phyloP scores from a whole-genome alignment of 2,797 vertebrate genomes.

The Lacerta agilis region DNA sequence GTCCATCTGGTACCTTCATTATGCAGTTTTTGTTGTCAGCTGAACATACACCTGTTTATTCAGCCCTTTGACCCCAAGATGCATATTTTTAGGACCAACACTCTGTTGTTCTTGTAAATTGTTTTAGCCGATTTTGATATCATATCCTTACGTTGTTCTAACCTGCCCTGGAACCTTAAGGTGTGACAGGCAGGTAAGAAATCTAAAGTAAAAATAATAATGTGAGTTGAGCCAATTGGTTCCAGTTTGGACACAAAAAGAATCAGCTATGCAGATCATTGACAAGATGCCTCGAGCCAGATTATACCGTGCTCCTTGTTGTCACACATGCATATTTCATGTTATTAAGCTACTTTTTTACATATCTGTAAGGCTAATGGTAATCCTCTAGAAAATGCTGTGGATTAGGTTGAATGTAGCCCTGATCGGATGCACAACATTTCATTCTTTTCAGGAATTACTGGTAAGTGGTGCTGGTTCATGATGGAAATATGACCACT shows the following conservation, averaged over 20 bases:
- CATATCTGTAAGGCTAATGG: background rate
- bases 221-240: background rate
- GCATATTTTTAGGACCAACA: too few relatives aligned
- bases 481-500: background rate
- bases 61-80: too few relatives aligned
- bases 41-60: background rate
- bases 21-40: background rate
- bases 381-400: constrained; percentile 32
- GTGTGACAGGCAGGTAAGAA: too few relatives aligned
- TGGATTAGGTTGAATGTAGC: background rate
- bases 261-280: background rate
- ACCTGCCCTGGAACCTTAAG: too few relatives aligned
- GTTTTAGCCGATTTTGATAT: too few relatives aligned
- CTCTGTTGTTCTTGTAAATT: too few relatives aligned
- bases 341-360: constrained; percentile 28
- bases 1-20: too few relatives aligned
- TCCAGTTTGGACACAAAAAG: background rate
- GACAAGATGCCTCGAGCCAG: background rate
- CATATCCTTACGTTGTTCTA: too few relatives aligned
- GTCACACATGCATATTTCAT: background rate
- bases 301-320: background rate
- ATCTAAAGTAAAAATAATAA: too few relatives aligned
- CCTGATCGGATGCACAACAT: background rate
- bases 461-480: background rate
- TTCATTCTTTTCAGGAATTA: background rate